Percentiles rank a stretch among this genome's conserved stretches.
These are phyloP conservation scores for Muscicapa striata DNA, from an alignment of 2,797 vertebrate species.

Conservation along the genomic window DNA sequence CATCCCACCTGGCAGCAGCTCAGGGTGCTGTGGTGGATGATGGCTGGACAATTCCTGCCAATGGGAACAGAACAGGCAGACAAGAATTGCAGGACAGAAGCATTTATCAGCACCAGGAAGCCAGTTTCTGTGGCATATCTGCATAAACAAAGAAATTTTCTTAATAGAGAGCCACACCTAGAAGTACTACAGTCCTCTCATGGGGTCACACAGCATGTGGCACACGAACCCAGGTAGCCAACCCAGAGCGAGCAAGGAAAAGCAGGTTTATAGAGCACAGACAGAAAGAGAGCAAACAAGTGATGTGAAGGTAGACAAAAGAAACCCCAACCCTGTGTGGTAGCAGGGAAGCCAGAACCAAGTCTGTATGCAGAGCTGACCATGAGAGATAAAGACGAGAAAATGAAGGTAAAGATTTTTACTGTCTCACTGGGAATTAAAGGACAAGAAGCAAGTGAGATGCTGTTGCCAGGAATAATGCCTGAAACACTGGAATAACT, in stretches of 20 bases:
- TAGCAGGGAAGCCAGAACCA: neutral
- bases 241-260: neutral
- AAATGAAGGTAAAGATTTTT: conserved; percentile 58
- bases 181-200: neutral
- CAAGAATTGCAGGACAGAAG: neutral
- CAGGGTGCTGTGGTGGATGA: neutral
- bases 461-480: conserved; percentile 48
- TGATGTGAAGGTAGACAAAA: neutral
- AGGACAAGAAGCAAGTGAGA: conserved; percentile 50
- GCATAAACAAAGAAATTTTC: conserved; percentile 43
- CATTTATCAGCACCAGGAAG: neutral
- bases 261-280: conserved; percentile 3
- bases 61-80: neutral
- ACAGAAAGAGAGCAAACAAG: neutral
- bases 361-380: conserved; percentile 51
- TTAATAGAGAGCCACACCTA: conserved; percentile 33
- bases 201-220: conserved; percentile 18
- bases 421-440: conserved; percentile 54
- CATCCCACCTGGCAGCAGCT: neutral
- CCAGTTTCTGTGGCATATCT: neutral
- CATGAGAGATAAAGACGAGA: conserved; percentile 60
- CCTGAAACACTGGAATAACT: conserved; percentile 49
- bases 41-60: neutral
- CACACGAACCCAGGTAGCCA: neutral
- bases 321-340: neutral